Base-by-base conservation (phyloP, 53 echinoderm and acorn worm genomes). In the Holothuria leucospilota region DNA sequence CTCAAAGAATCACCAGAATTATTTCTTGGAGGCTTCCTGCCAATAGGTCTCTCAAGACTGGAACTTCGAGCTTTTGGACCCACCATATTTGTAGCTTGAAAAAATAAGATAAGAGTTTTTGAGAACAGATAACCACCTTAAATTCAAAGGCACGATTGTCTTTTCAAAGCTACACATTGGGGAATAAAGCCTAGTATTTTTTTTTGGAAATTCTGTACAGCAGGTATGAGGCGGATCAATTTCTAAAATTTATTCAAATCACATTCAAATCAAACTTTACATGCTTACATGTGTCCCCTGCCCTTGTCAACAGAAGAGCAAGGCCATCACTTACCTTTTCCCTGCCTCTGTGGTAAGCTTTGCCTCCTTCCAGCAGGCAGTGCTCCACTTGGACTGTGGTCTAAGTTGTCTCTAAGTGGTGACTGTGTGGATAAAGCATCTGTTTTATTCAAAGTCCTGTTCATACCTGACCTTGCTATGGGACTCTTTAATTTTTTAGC, bases 31-130 rank as follows among this genome's bases (percentile, higher is more conserved):
- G 71, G 64, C 53, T 88, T 68, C 28, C 71, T 23, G 25, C 82
- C 30, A 3, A 90, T 62, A 68, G 87, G 89, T 16, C 94, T 72
- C 72, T 94, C 94, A 12, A 90, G 87, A 85, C 94, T 94, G 13
- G 90, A 81, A 73, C 94, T 94, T 61, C 94, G 87, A 24, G 88
- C 90, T 68, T 94, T 94, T 23, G 74, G 82, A 15, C 94, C 89
- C 12, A 77, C 87, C 5, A 49, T 64, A 73, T 39, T 20, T 21
- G 72, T 13, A 20, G 72, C 40, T 39, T 30, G 21, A 46, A 46
- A 46, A 11, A 46, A 46, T 46, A 46, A 46, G 46, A 46, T 46
- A 46, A 0, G 8, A 7, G 46, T 46, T 5, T 9, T 7, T 34
- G 34, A 34, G 46, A 2, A 46, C 11, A 11, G 46, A 0, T 34